Conservation (phyloP, 1,140 invertebrate genomes). For the Dreissena rostriformis region DNA sequence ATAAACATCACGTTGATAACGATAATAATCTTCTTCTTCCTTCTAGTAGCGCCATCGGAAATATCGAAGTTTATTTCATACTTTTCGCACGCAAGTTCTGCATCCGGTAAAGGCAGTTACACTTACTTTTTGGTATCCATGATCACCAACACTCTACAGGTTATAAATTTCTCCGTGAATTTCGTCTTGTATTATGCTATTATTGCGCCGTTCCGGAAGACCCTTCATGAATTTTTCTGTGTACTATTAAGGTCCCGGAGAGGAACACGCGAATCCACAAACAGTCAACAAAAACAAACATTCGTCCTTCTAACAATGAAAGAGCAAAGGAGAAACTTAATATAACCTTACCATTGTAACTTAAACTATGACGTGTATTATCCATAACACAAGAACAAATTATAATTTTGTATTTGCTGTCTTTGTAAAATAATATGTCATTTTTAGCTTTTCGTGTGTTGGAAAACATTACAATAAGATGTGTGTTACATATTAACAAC, state of each 20-base stretch:
- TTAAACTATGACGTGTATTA: too few species aligned
- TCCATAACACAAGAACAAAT: too few species aligned
- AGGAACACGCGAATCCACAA: slow-evolving; percentile 53
- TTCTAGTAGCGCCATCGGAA: slow-evolving; percentile 74
- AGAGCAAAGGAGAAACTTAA: slow-evolving; percentile 49
- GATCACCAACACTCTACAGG: slow-evolving; percentile 66
- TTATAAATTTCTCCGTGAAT: slow-evolving; percentile 70
- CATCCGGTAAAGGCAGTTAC: slow-evolving; percentile 17
- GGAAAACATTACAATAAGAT: too few species aligned
- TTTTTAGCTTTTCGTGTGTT: too few species aligned
- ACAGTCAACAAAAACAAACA: slow-evolving; percentile 65
- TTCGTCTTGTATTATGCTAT: slow-evolving; percentile 70
- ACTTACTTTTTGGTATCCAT: slow-evolving; percentile 57
- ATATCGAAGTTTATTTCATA: slow-evolving; percentile 71
- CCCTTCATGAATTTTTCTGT: slow-evolving; percentile 68
- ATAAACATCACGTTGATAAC: slow-evolving; percentile 74
- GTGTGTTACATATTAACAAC: too few species aligned
- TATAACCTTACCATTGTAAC: slow-evolving; percentile 7
- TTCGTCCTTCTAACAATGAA: slow-evolving; percentile 61
- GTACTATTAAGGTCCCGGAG: slow-evolving; percentile 38
- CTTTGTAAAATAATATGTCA: too few species aligned
- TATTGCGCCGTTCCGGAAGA: slow-evolving; percentile 66
- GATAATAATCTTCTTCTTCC: slow-evolving; percentile 75
- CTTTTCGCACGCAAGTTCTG: slow-evolving; percentile 54
- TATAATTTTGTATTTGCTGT: too few species aligned